These are phyloP conservation scores for Macropus fuliginosus DNA, from an alignment of 2,797 vertebrate genomes.

Conservation along the genomic window DNA sequence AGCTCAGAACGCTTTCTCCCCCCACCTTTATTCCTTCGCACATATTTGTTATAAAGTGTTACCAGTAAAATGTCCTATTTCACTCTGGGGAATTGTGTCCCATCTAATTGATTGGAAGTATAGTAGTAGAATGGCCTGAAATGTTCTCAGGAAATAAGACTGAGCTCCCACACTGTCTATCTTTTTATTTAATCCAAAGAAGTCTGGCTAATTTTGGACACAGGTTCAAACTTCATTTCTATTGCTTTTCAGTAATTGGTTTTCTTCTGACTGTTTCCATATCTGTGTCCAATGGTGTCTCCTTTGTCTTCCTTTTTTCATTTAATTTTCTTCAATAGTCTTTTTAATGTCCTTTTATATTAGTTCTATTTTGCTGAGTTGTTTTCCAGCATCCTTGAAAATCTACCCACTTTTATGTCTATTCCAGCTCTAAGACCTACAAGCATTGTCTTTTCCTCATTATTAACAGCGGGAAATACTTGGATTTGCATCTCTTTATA, in stretches of 20 bases:
- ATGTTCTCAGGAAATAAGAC: background rate
- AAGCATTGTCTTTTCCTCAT: conserved; percentile 27
- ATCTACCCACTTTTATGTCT: background rate
- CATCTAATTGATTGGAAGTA: background rate
- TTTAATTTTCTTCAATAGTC: conserved; percentile 17
- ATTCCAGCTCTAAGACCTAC: background rate
- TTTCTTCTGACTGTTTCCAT: background rate
- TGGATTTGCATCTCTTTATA: conserved; percentile 15
- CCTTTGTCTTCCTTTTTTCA: background rate
- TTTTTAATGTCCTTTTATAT: conserved; percentile 5
- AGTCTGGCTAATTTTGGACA: conserved; percentile 14
- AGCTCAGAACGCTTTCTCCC: background rate
- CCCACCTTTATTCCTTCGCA: background rate
- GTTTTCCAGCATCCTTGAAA: background rate
- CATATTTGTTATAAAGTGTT: background rate
- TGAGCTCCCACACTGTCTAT: background rate
- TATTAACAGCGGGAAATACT: conserved; percentile 24
- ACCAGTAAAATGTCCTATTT: background rate
- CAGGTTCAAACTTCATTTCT: background rate
- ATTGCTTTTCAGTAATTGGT: conserved; percentile 33
- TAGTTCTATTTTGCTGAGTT: background rate
- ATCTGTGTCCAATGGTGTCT: conserved; percentile 20
- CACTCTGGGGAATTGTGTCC: background rate
- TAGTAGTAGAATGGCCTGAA: background rate
- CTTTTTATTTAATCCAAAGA: conserved; percentile 17